Evolutionary conservation across 2,888 invertebrate genomes (phyloP).

Genomic region (Pseudeuparius sepicola): DNA sequence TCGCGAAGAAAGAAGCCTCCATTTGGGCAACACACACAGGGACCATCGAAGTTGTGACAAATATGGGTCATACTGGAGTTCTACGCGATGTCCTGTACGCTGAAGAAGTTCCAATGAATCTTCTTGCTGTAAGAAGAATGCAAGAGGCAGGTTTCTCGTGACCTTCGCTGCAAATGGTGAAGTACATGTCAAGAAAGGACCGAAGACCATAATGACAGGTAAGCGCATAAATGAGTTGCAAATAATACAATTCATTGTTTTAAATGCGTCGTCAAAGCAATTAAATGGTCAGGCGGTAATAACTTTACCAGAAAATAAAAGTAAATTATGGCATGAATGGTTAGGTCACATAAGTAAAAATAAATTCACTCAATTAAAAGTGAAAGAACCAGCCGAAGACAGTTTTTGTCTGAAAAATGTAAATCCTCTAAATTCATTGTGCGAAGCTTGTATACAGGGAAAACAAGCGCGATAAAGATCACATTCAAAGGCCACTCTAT

Average conservation of each 20-base stretch:
- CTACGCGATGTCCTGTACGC: slow-evolving; percentile 28
- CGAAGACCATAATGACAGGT: slow-evolving; percentile 23
- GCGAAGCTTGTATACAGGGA: slow-evolving; percentile 19
- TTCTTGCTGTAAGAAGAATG: slow-evolving; percentile 25
- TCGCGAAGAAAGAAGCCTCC: slow-evolving; percentile 14
- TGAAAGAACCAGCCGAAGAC: slow-evolving; percentile 8
- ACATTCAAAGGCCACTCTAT: slow-evolving; percentile 16
- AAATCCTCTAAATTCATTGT: slow-evolving; percentile 14
- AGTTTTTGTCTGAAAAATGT: slow-evolving; percentile 11
- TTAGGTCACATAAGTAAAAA: slow-evolving; percentile 13
- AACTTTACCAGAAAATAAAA: no score
- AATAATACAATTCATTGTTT: slow-evolving; percentile 20
- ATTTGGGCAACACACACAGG: slow-evolving; percentile 12
- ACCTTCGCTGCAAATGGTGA: slow-evolving; percentile 27
- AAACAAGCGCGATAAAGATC: slow-evolving; percentile 17
- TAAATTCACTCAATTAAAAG: slow-evolving; percentile 15
- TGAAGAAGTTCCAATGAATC: slow-evolving; percentile 29
- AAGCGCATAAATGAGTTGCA: slow-evolving; percentile 23
- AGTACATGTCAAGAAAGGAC: slow-evolving; percentile 19
- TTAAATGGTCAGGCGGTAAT: slow-evolving; percentile 21
- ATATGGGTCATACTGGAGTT: slow-evolving; percentile 21
- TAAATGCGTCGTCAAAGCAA: slow-evolving; percentile 17
- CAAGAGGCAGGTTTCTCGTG: slow-evolving; percentile 26
- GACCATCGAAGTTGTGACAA: slow-evolving; percentile 25
- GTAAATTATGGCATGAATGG: slow-evolving; percentile 15